These are phyloP conservation scores for Falco columbarius DNA, from an alignment of 2,797 vertebrate genomes.

Conservation along the genomic window DNA sequence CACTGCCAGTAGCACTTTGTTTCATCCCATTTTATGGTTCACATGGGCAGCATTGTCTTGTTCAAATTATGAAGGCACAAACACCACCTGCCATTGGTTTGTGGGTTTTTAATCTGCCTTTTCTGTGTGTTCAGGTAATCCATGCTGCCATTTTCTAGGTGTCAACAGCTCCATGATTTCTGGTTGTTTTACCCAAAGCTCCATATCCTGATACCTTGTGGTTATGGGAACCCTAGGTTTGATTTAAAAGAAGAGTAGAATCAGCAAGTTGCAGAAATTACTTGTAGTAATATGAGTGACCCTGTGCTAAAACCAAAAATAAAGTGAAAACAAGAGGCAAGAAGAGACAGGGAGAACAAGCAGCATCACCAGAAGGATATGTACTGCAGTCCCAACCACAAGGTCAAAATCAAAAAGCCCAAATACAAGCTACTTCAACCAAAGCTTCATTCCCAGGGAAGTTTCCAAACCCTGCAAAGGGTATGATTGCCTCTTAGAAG, in stretches of 20 bases:
- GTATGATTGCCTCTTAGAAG: background rate
- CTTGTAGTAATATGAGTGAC: fast-evolving
- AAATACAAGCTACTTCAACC: background rate
- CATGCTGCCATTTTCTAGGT: background rate
- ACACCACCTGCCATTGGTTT: slow-evolving; percentile 17
- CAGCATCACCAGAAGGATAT: background rate
- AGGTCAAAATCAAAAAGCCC: background rate
- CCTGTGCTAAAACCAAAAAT: background rate
- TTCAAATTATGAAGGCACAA: background rate
- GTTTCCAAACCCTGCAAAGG: background rate
- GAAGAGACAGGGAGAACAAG: background rate
- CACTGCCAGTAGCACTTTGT: background rate
- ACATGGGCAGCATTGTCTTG: background rate
- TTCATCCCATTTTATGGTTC: slow-evolving; percentile 7
- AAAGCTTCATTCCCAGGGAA: background rate
- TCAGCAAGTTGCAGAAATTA: background rate
- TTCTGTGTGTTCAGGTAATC: background rate
- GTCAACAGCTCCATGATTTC: background rate
- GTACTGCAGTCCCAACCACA: background rate
- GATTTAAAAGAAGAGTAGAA: background rate
- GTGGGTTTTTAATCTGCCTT: background rate
- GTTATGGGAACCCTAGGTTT: background rate
- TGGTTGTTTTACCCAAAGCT: background rate
- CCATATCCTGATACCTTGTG: background rate
- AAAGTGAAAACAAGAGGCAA: background rate